Base-by-base conservation (phyloP, 2,797 vertebrate species). In the Nyctibius grandis region DNA sequence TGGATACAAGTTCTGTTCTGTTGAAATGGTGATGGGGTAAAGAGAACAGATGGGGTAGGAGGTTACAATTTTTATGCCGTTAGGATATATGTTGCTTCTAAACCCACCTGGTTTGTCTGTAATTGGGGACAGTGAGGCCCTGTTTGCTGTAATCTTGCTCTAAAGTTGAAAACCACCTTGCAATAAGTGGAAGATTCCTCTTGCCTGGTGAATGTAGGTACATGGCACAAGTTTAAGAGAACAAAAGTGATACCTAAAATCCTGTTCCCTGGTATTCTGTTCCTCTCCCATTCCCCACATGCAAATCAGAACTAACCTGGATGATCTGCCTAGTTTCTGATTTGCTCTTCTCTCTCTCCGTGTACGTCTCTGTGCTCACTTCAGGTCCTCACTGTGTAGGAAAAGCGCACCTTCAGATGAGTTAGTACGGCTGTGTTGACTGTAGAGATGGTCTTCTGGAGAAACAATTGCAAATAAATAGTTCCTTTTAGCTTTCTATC, bases 281-380 rank as follows among this genome's bases (percentile, higher is more conserved):
- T 83, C 36, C 6, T 63, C 33, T 80, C 9, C 21, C 18, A 31
- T 45, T 64, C 19, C 9, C 34, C 17, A 61, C 20, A 34, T 11
- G 38, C 15, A 88, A 88, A 56, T 80, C 15, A 19, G 13, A 88
- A 94, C 82, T 88, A 92, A 97, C 90, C 90, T 96, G 86, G 56
- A 51, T 25, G 42, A 78, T 85, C 12, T 68, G 21, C 33, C 31
- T 36, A 51, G 51, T 68, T 82, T 91, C 65, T 85, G 48, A n/a
- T 85, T 83, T 6, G 4, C 5, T 87, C 64, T 80, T 88, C 56
- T 87, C 42, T 77, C 57, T 29, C 29, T 69, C n/a, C 93, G 1
- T 38, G 50, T 67, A 65, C 40, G 15, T 61, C 29, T 91, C 70
- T 34, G 23, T 61, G 8, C 45, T 86, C 72, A 64, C 45, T 72